Base-by-base conservation (phyloP, 64 coral and sea anemone genomes). In the Stylophora pistillata region DNA sequence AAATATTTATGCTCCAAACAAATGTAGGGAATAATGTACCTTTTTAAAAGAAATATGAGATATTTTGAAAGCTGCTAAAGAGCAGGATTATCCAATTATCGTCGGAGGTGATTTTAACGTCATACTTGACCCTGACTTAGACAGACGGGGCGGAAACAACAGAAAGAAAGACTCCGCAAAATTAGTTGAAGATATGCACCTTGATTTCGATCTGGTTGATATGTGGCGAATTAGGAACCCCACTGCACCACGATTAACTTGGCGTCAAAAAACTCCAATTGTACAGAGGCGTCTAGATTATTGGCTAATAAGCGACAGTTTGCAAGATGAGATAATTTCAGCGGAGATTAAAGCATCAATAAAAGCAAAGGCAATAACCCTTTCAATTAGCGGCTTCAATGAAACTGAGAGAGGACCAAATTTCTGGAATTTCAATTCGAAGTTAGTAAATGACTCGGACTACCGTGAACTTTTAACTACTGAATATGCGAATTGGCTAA, bases 211-310 rank as follows among this genome's bases (percentile, higher is more conserved):
- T 59, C 57, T 76, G 25, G 57, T 87, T 73, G 33, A 86, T 25
- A 73, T 86, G 11, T 86, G 83, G 83, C 59, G 65, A 21, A 86
- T 55, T 86, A 72, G 83, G 33, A 86, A 86, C 52, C 83, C 41
- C n/a, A 53, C 29, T 26, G 47, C 29, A 70, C 55, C 23, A 65
- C 57, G 41, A 69, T 86, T 86, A 23, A 86, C 62, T 30, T 86
- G 82, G 82, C 57, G 62, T 64, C 71, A 74, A 58, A 87, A 87
- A 87, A 73, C 66, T 73, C 61, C 74, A 13, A 1, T 80, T 17
- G 55, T 89, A 31, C 88, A 89, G 69, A 89, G 76, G 71, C 71
- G 85, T 33, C 41, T 87, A 32, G 62, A 86, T 20, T 86, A 34
- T 71, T 86, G 82, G 82, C 26, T 89, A 17, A 33, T 89, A 37